phyloP scores from a whole-genome alignment of 2,797 vertebrate species.

The Sylvilagus floridanus region DNA sequence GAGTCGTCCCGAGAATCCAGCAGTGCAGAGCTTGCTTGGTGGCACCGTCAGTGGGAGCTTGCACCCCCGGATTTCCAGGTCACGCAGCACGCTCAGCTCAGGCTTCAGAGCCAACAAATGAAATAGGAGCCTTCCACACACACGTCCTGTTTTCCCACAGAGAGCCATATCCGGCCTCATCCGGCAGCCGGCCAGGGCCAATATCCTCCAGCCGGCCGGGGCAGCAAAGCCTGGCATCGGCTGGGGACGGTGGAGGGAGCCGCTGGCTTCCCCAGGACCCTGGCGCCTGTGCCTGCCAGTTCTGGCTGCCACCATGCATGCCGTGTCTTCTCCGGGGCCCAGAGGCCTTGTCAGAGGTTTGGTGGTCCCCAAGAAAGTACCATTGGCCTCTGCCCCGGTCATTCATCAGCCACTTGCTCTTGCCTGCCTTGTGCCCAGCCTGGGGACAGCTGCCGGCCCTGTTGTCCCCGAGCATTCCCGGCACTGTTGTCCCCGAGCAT shows the following conservation, averaged over 20 bases:
- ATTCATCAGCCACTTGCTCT: neutral
- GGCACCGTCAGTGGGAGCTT: neutral
- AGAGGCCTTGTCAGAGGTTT: neutral
- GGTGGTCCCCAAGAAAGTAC: neutral
- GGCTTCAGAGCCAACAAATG: conserved; percentile 48
- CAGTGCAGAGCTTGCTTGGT: neutral
- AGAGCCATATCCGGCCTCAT: neutral
- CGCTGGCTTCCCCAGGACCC: neutral
- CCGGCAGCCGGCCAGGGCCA: fast-evolving
- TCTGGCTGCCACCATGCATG: neutral
- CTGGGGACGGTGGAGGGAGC: conserved; percentile 27
- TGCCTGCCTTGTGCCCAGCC: neutral
- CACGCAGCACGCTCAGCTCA: neutral
- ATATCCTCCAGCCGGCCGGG: neutral
- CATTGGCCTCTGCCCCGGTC: neutral
- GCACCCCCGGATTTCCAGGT: neutral
- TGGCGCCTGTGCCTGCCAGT: neutral
- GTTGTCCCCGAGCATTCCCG: no score
- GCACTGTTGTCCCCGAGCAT: no score
- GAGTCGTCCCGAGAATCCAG: neutral
- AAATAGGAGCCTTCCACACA: neutral
- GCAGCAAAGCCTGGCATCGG: neutral
- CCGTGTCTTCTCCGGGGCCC: neutral
- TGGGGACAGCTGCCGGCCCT: neutral
- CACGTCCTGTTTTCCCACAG: neutral